phyloP scores from a whole-genome alignment of 2,797 vertebrate genomes.

The Champsocephalus gunnari region DNA sequence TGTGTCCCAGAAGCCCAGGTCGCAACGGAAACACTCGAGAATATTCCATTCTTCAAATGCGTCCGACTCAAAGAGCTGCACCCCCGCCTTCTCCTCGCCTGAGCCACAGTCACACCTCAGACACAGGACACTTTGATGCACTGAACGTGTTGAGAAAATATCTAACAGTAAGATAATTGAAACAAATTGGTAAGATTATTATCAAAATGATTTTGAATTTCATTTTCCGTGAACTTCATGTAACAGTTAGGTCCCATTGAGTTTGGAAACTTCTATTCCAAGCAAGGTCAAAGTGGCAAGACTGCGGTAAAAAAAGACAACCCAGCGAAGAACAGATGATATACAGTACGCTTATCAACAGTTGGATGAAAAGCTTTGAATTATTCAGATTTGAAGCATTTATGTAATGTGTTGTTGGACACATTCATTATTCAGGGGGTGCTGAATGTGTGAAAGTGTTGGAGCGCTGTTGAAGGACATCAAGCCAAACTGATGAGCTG shows the following conservation, averaged over 20 bases:
- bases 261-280: background rate
- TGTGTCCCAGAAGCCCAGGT: conserved; percentile 81
- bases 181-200: background rate
- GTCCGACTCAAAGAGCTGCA: conserved; percentile 44
- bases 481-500: conserved; percentile 51
- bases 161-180: background rate
- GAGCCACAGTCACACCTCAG: conserved; percentile 18
- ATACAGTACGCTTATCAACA: background rate
- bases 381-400: conserved; percentile 43
- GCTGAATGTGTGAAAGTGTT: conserved; percentile 48
- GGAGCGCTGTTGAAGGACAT: conserved; percentile 34
- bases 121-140: conserved; percentile 3
- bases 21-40: conserved; percentile 80
- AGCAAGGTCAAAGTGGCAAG: background rate
- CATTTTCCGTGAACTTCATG: background rate
- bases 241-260: background rate
- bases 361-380: conserved; percentile 6
- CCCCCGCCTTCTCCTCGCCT: conserved; percentile 68
- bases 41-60: conserved; percentile 35
- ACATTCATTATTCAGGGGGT: conserved; percentile 46
- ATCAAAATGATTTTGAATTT: background rate
- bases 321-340: conserved; percentile 1
- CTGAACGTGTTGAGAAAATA: background rate
- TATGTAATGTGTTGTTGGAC: conserved; percentile 48
- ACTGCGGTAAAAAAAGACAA: background rate